Percentiles rank a stretch among this genome's conserved stretches.
These are phyloP conservation scores for Muschampia plurimacula DNA, from an alignment of 2,888 invertebrate species.

Conservation along the genomic window DNA sequence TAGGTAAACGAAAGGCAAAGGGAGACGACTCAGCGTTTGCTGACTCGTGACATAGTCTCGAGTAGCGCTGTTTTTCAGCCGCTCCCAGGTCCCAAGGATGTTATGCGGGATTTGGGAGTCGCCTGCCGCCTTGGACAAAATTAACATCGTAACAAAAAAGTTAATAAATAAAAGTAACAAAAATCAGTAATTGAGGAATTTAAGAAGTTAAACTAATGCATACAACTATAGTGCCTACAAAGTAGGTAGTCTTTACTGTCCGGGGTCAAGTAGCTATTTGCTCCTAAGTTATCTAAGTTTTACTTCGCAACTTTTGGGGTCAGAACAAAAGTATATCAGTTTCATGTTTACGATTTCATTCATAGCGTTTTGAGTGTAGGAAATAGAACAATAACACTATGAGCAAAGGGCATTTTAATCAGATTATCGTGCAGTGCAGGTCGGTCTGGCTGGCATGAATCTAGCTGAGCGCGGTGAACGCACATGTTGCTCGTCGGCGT, in stretches of 20 bases:
- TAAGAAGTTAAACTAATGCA: no score
- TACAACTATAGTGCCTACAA: no score
- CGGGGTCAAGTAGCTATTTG: constrained; percentile 10
- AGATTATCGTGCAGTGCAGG: constrained; percentile 68
- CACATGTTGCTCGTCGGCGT: constrained; percentile 51
- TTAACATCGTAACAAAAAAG: no score
- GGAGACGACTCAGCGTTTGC: no score
- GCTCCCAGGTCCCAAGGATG: no score
- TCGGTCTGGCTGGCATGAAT: constrained; percentile 61
- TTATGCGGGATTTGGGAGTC: no score
- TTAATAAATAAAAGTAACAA: no score
- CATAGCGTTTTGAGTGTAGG: constrained; percentile 46
- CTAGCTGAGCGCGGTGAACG: constrained; percentile 51
- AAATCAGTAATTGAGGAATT: no score
- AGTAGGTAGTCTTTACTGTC: background rate
- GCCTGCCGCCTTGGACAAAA: no score
- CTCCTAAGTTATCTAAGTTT: constrained; percentile 23
- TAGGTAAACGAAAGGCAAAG: no score
- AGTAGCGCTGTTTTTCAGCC: no score
- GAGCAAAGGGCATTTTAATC: constrained; percentile 71
- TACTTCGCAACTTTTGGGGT: constrained; percentile 29
- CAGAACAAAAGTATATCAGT: constrained; percentile 17
- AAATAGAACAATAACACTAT: constrained; percentile 60
- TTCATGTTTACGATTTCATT: constrained; percentile 47
- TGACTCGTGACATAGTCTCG: no score